Base-by-base conservation (phyloP, 2,797 vertebrate species). In the Oophaga sylvatica region DNA sequence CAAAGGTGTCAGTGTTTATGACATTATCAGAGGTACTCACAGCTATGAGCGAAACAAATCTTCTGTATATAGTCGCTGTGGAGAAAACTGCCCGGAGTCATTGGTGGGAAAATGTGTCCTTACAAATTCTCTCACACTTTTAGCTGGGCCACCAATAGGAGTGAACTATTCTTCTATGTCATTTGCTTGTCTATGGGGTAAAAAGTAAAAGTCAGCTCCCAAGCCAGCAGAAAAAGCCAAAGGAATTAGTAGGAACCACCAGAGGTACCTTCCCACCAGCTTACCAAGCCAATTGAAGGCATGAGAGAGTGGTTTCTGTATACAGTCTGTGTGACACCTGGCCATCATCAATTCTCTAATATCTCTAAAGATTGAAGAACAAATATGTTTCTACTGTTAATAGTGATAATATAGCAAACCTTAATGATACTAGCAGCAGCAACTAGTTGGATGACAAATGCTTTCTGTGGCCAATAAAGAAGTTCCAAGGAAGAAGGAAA, bases 121-220 rank as follows among this genome's bases (percentile, higher is more conserved):
- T 60, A 96, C 94, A 48, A 96, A 93, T 73, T 85, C 89, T 83
- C 95, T 94, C 89, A 97, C 97, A 0, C 19, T 53, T 91, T 98
- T 98, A 87, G 96, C 96, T 0, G 70, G 93, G 0, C 96, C 96
- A 17, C 92, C 0, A 0, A 87, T 56, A 0, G 96, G 96, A 0
- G 96, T 97, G 92, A 97, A 97, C 90, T 97, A 94, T 5, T 90
- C 77, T 59, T 95, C 93, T 0, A 95, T 94, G 31, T 85, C 45
- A 67, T 93, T 95, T 29, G 92, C 92, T 75, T 91, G 87, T 45
- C 87, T 90, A 41, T 91, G 88, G 13, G 89, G 29, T 7, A 95
- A 89, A 88, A 94, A 92, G 87, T 91, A 94, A 90, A 95, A 95
- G 1, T 95, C 95, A 0, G 91, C 92, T 19, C 95, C 95, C 2